Percentiles rank a stretch among this genome's conserved stretches.
These are phyloP conservation scores for Cryptus armator DNA, from an alignment of 2,888 invertebrate genomes.

Conservation along the genomic window DNA sequence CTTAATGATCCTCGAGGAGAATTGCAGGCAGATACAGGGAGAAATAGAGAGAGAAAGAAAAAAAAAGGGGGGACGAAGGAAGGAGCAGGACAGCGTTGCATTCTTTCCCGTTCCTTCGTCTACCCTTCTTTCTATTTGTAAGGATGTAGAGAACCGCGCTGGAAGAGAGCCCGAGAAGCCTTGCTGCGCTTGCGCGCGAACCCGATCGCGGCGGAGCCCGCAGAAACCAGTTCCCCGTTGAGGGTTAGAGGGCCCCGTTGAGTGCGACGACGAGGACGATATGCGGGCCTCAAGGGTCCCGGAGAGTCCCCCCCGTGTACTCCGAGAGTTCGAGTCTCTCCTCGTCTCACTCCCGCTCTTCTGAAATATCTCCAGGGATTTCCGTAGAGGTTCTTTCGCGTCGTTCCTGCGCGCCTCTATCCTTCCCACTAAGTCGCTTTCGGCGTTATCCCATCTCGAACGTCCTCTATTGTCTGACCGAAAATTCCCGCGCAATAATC, in stretches of 20 bases:
- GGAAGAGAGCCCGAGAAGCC: background rate
- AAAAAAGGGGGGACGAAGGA: constrained; percentile 26
- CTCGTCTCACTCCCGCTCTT: constrained; percentile 10
- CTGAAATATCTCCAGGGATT: constrained; percentile 51
- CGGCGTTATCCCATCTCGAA: constrained; percentile 65
- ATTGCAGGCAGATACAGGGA: constrained; percentile 29
- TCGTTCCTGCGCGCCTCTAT: background rate
- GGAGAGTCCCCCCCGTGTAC: constrained; percentile 24
- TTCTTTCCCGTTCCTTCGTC: constrained; percentile 63
- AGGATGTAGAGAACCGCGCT: background rate
- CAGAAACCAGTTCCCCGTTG: constrained; percentile 60
- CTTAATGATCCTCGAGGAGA: constrained; percentile 43
- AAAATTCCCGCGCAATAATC: constrained; percentile 12
- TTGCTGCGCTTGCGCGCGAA: constrained; percentile 44
- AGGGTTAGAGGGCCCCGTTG: constrained; percentile 52
- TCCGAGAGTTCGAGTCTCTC: constrained; percentile 30
- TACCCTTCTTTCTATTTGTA: constrained; percentile 46
- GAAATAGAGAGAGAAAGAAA: constrained; percentile 34
- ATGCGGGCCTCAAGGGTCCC: constrained; percentile 50
- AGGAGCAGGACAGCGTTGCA: constrained; percentile 42
- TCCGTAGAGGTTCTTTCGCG: constrained; percentile 44
- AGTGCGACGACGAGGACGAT: constrained; percentile 48
- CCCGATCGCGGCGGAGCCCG: constrained; percentile 30
- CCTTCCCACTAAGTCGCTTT: constrained; percentile 38
- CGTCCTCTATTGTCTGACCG: constrained; percentile 71